Evolutionary conservation across 1,140 invertebrate genomes (phyloP).

Genomic region (Lepidostoma basale): DNA sequence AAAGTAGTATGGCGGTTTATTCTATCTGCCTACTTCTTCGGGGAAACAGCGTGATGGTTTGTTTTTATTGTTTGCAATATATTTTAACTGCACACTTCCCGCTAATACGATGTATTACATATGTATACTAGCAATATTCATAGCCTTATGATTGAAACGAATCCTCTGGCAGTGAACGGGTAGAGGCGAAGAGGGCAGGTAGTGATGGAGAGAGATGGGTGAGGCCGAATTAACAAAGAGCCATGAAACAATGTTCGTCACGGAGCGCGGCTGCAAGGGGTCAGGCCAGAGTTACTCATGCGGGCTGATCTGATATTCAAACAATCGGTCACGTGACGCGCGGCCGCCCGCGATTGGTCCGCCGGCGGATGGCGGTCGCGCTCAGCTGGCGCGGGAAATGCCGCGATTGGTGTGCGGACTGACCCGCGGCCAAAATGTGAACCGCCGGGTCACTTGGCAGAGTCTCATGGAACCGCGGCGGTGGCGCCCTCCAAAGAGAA

Average conservation of each 20-base stretch:
- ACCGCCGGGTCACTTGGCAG: too few species aligned
- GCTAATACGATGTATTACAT: too few species aligned
- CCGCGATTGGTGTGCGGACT: neutral
- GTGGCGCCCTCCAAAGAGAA: too few species aligned
- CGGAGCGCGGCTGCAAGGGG: conserved; percentile 9
- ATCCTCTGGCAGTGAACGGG: too few species aligned
- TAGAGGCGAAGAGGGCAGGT: neutral
- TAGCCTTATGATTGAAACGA: too few species aligned
- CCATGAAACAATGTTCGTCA: conserved; percentile 28
- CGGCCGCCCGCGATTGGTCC: neutral
- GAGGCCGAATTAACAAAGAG: conserved; percentile 25
- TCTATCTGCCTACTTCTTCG: neutral
- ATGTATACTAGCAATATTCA: too few species aligned
- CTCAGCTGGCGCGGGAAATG: neutral
- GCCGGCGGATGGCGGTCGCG: neutral
- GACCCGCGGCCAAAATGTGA: neutral
- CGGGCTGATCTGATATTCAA: conserved; percentile 3
- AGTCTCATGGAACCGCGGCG: too few species aligned
- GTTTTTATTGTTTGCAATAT: neutral
- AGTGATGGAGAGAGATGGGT: conserved; percentile 13
- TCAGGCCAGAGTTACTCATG: conserved; percentile 11
- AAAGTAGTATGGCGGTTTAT: too few species aligned
- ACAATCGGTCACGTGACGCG: conserved; percentile 20
- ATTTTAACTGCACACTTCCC: too few species aligned
- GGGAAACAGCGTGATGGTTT: neutral